These are phyloP conservation scores for Alligator mississippiensis DNA, from an alignment of 2,113 vertebrate genomes.

Conservation along the genomic window DNA sequence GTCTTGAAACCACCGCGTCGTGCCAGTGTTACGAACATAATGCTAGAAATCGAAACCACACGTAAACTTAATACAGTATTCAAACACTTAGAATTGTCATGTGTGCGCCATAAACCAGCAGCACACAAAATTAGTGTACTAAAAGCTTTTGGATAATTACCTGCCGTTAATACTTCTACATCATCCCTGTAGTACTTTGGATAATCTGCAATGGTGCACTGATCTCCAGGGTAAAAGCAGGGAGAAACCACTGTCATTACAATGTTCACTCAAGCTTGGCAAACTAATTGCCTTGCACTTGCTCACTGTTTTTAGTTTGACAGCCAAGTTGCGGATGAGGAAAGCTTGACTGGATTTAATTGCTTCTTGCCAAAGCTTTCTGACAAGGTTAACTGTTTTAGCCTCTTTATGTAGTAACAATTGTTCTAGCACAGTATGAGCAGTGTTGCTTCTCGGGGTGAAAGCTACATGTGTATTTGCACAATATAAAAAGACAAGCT, in stretches of 20 bases:
- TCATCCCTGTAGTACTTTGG: neutral
- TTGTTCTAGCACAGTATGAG: accelerated
- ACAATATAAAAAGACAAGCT: neutral
- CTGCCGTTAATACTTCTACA: conserved; percentile 2
- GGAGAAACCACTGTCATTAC: conserved; percentile 54
- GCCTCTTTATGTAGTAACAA: accelerated
- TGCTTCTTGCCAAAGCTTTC: conserved; percentile 29
- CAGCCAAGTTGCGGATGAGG: neutral
- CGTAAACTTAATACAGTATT: neutral
- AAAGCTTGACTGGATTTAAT: conserved; percentile 36
- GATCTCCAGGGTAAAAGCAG: neutral
- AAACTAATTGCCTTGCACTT: conserved; percentile 45
- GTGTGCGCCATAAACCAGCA: neutral
- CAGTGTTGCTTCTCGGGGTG: neutral
- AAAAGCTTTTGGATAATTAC: conserved; percentile 28
- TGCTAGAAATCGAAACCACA: neutral
- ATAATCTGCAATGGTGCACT: neutral
- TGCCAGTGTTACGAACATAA: neutral
- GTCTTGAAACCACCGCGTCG: neutral
- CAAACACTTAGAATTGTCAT: neutral
- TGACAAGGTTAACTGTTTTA: conserved; percentile 37
- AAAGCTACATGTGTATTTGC: neutral
- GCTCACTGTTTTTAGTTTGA: neutral
- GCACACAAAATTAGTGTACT: accelerated
- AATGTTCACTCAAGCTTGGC: conserved; percentile 39